These are phyloP conservation scores for Trissolcus japonicus DNA, from an alignment of 2,888 invertebrate genomes.

Conservation along the genomic window DNA sequence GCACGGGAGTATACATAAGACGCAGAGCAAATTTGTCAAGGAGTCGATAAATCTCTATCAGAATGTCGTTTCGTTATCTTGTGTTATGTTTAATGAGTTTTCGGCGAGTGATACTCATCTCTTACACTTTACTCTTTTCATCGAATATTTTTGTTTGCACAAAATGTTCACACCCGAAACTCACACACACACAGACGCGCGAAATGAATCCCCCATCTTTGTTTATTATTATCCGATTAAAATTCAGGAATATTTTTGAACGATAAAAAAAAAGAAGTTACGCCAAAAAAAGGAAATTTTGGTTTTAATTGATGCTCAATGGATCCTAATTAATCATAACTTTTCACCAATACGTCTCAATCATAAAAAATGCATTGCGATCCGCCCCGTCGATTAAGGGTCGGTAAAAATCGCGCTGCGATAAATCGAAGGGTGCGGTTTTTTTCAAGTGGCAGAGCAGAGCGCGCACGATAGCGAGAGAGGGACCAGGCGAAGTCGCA, in stretches of 20 bases:
- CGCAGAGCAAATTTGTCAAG: slow-evolving; percentile 38
- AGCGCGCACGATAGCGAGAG: neutral
- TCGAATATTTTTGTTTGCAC: neutral
- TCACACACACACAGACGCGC: too few relatives aligned
- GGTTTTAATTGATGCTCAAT: too few relatives aligned
- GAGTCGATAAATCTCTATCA: slow-evolving; percentile 51
- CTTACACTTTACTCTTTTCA: neutral
- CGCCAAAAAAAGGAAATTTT: too few relatives aligned
- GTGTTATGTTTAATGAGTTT: slow-evolving; percentile 36
- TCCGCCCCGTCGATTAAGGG: slow-evolving; percentile 37
- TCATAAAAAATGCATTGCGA: slow-evolving; percentile 15
- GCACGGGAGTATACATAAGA: slow-evolving; percentile 33
- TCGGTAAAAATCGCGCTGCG: slow-evolving; percentile 42
- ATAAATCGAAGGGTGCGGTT: slow-evolving; percentile 49
- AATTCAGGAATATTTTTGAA: too few relatives aligned
- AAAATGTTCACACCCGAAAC: too few relatives aligned
- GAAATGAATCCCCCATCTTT: too few relatives aligned
- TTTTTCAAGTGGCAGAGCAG: slow-evolving; percentile 62
- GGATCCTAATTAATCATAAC: slow-evolving; percentile 15
- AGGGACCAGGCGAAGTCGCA: slow-evolving; percentile 17
- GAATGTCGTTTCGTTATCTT: slow-evolving; percentile 45
- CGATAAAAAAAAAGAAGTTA: too few relatives aligned
- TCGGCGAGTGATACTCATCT: neutral
- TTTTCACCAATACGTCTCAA: neutral
- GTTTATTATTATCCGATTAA: too few relatives aligned